These are phyloP conservation scores for Netelia melanura DNA, from an alignment of 2,888 invertebrate genomes.

Conservation along the genomic window DNA sequence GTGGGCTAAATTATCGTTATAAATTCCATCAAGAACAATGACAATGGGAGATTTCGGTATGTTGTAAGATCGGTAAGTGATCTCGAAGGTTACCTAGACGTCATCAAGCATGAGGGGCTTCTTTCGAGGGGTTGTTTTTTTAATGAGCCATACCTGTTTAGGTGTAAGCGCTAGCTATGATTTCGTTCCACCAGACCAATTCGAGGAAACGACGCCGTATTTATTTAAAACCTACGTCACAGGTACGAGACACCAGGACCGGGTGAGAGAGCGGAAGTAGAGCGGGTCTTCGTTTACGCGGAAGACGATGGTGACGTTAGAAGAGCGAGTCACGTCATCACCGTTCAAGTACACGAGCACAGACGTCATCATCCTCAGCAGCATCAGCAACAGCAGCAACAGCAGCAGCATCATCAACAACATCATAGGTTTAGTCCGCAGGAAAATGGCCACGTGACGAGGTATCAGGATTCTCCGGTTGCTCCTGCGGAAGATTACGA, in stretches of 20 bases:
- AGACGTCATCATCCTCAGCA: conserved; percentile 61
- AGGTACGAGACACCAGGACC: conserved; percentile 80
- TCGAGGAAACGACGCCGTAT: conserved; percentile 38
- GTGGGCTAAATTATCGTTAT: too few species aligned
- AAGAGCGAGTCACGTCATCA: conserved; percentile 76
- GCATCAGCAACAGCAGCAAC: conserved; percentile 67
- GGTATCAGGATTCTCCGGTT: conserved; percentile 70
- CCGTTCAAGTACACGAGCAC: conserved; percentile 75
- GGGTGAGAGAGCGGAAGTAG: conserved; percentile 77
- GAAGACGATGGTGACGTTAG: conserved; percentile 76
- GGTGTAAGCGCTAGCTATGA: not conserved
- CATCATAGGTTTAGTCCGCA: conserved; percentile 80
- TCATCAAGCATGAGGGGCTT: too few species aligned
- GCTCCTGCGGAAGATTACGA: conserved; percentile 78
- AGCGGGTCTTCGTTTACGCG: conserved; percentile 77
- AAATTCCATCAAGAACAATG: too few species aligned
- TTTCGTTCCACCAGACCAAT: not conserved
- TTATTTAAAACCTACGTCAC: conserved; percentile 38
- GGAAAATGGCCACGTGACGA: conserved; percentile 71
- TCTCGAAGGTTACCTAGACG: too few species aligned
- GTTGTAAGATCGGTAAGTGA: too few species aligned
- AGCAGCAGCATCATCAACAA: conserved; percentile 68
- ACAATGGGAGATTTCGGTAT: too few species aligned
- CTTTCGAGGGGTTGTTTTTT: too few species aligned
- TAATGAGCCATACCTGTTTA: too few species aligned